These are phyloP conservation scores for Sepiola atlantica DNA, from an alignment of 2,888 invertebrate species.

Conservation along the genomic window DNA sequence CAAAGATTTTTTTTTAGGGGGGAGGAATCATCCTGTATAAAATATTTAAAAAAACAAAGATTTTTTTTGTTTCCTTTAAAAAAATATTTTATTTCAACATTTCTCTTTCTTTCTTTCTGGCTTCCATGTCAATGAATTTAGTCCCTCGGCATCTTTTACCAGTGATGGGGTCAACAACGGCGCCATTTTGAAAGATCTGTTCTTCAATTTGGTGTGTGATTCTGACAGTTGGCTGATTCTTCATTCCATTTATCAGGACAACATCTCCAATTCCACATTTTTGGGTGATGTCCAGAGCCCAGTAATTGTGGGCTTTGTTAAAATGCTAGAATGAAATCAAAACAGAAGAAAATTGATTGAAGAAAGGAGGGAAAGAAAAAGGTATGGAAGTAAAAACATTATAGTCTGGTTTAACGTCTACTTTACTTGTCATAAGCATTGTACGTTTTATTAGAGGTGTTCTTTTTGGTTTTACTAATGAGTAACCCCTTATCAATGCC, in stretches of 20 bases:
- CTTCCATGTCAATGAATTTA: slow-evolving; percentile 59
- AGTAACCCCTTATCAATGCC: too few relatives aligned
- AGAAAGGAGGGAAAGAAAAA: not conserved
- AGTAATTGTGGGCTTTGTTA: slow-evolving; percentile 57
- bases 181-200: slow-evolving; percentile 63
- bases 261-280: slow-evolving; percentile 59
- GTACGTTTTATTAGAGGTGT: too few relatives aligned
- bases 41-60: too few relatives aligned
- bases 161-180: slow-evolving; percentile 67
- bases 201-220: slow-evolving; percentile 60
- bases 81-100: not conserved
- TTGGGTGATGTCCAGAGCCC: slow-evolving; percentile 58
- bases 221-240: slow-evolving; percentile 53
- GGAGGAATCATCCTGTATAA: too few relatives aligned
- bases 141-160: slow-evolving; percentile 65
- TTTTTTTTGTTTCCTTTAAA: too few relatives aligned
- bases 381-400: not conserved
- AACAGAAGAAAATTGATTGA: not conserved
- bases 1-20: too few relatives aligned
- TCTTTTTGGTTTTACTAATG: too few relatives aligned
- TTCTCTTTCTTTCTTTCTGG: slow-evolving; percentile 14
- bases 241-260: slow-evolving; percentile 58
- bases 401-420: too few relatives aligned
- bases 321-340: slow-evolving; percentile 59
- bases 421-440: too few relatives aligned